These are phyloP conservation scores for Grapholita molesta DNA, from an alignment of 1,140 invertebrate species.

Conservation along the genomic window DNA sequence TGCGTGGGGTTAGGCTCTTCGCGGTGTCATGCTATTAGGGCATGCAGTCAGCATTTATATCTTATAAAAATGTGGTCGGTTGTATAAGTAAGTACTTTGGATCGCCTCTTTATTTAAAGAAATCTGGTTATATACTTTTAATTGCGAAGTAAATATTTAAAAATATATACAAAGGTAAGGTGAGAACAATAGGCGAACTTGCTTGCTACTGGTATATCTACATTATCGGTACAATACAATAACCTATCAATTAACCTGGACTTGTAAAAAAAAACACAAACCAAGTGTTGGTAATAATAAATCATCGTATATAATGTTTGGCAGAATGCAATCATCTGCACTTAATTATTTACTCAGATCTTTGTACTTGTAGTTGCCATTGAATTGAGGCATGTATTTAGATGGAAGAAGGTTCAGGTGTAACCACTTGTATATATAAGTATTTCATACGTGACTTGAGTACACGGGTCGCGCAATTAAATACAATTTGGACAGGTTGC, in stretches of 20 bases:
- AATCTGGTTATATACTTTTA: no score
- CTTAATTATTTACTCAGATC: constrained; percentile 5
- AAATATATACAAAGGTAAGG: no score
- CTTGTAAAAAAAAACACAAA: not conserved
- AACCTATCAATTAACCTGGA: not conserved
- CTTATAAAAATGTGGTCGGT: not conserved
- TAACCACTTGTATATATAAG: not conserved
- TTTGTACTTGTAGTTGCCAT: not conserved
- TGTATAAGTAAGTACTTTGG: no score
- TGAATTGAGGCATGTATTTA: not conserved
- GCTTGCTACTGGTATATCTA: no score
- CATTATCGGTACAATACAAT: no score
- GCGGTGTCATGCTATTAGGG: not conserved
- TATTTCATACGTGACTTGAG: constrained; percentile 28
- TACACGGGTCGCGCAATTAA: constrained; percentile 42
- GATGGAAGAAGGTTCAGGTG: not conserved
- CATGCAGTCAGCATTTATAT: not conserved
- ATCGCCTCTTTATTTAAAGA: no score
- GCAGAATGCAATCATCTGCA: constrained; percentile 3
- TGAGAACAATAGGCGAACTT: no score
- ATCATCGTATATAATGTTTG: not conserved
- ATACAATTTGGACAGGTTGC: constrained; percentile 35
- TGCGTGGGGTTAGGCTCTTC: not conserved
- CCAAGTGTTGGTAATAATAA: not conserved
- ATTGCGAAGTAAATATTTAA: no score